Base-by-base conservation (phyloP, 2,797 vertebrate genomes). In the Ambastaia sidthimunki region DNA sequence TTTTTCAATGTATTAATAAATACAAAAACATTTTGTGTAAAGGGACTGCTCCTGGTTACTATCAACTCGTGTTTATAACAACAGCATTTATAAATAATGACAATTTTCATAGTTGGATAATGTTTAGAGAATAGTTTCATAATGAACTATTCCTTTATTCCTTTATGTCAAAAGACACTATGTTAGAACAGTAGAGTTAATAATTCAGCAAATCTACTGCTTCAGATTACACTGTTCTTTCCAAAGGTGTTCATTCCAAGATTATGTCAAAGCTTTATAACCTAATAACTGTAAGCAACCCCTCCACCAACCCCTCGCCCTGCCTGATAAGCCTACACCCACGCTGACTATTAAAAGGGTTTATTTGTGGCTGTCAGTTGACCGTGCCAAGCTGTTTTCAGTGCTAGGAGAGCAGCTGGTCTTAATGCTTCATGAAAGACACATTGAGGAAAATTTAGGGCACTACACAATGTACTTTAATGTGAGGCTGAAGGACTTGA, bases 201-300 rank as follows among this genome's bases (percentile, higher is more conserved):
- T 89, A 84, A 91, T 89, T 83, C 4, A 85, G 71, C 81, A 87
- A 75, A 76, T 85, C 72, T 60, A 78, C 48, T 60, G 80, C 55
- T 70, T 91, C 84, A 81, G 80, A 83, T 89, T 86, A 87, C 89
- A 66, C 57, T 71, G 41, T 37, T 34, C 4, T 59, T 77, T 72
- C 78, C 65, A 76, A 79, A 34, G 34, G 73, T 80, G 19, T 72
- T 55, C 34, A 7, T 71, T 28, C 34, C 44, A 63, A 60, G 44
- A 25, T 37, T 41, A 31, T 37, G 21, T 69, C 54, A 31, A 57
- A 44, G 41, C 34, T 25, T 37, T n/a, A 31, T 48, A 48, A 57
- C 15, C 7, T 37, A 23, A 10, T 12, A 10, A 31, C 21, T 50
- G 25, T 60, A 25, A n/a, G 10, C 65, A 18, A 76, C 21, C 54